Evolutionary conservation across 2,797 vertebrate genomes (phyloP).

Genomic region (Cryptoblepharus egeriae): DNA sequence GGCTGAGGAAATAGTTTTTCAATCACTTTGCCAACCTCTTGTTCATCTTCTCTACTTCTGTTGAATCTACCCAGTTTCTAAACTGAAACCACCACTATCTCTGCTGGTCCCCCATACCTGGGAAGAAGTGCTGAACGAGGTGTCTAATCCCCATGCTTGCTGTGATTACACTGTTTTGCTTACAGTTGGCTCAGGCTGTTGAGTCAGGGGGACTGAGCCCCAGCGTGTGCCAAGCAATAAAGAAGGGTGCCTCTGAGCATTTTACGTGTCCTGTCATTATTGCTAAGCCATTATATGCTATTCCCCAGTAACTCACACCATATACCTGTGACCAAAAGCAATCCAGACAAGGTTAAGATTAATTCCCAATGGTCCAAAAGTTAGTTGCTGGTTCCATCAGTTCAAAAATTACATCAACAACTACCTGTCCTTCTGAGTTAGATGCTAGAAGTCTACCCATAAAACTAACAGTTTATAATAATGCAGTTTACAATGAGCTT

Average conservation of each 20-base stretch:
- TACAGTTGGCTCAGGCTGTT: background rate
- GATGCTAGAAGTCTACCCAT: too few species aligned
- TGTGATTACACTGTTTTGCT: background rate
- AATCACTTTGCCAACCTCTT: background rate
- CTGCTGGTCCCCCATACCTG: background rate
- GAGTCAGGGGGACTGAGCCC: background rate
- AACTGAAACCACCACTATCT: background rate
- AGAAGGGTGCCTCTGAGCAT: conserved; percentile 21
- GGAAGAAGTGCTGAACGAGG: background rate
- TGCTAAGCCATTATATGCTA: background rate
- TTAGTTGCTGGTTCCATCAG: background rate
- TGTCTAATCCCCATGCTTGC: background rate
- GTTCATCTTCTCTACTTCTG: background rate
- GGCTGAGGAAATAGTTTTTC: background rate
- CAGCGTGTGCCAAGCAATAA: background rate
- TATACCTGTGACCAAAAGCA: background rate
- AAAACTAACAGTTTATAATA: background rate
- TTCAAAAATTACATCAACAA: too few species aligned
- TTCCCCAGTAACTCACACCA: background rate
- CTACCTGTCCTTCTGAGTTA: background rate
- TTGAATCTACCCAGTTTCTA: background rate
- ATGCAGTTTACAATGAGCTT: background rate
- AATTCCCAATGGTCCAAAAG: background rate
- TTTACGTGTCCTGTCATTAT: background rate
- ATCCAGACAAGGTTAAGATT: background rate